Conservation (phyloP, 2,113 vertebrate genomes). For the Stercorarius parasiticus region DNA sequence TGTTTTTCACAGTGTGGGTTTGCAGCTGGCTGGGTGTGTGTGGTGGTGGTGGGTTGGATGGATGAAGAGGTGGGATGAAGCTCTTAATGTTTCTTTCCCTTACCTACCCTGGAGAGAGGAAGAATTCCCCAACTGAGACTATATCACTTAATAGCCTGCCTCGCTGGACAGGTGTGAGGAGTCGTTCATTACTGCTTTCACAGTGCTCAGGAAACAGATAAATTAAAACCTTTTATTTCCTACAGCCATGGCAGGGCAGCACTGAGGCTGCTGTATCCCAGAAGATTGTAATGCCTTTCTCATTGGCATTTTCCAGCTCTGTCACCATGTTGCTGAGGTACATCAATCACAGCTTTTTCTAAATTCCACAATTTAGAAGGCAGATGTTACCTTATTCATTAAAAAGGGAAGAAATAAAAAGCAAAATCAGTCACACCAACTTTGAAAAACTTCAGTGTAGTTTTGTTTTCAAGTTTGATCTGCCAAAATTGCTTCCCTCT, state of each 20-base stretch:
- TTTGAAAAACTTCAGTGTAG: not conserved
- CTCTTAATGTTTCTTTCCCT: not conserved
- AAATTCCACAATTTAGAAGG: not conserved
- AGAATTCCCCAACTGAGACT: not conserved
- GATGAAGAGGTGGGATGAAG: not conserved
- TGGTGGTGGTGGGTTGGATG: not conserved
- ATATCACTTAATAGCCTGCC: not conserved
- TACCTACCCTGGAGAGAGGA: not conserved
- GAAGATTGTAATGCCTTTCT: not conserved
- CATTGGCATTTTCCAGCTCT: not conserved
- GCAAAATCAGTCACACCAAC: not conserved
- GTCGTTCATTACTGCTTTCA: not conserved
- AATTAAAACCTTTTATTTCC: not conserved
- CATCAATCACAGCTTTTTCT: not conserved
- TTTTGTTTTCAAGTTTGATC: not conserved
- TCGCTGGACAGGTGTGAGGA: not conserved
- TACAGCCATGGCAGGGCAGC: not conserved
- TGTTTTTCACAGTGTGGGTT: not conserved
- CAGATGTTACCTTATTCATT: not conserved
- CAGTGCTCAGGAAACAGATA: not conserved
- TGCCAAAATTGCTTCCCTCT: not conserved
- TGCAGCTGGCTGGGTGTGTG: not conserved
- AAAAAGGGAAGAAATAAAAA: not conserved
- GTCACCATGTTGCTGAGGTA: not conserved
- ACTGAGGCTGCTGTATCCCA: not conserved